Conservation (phyloP, 2,888 invertebrate genomes). For the Dexiosoma caninum region DNA sequence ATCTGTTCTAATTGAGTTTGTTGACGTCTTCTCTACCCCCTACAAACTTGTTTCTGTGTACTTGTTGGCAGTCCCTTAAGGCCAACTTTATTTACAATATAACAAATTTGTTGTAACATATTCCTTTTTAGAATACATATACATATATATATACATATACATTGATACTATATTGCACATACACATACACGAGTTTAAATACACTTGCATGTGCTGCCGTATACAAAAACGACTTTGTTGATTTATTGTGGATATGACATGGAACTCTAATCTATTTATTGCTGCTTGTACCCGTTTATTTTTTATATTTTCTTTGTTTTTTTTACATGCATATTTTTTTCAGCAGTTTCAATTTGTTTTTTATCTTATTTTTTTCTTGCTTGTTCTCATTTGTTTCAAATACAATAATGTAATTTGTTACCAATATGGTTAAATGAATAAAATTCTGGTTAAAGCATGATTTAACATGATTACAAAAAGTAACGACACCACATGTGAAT, state of each 20-base stretch:
- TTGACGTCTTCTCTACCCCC: neutral
- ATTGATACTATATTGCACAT: too few species aligned
- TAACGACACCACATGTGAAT: too few species aligned
- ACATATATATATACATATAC: neutral
- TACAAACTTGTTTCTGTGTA: neutral
- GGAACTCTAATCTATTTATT: constrained; percentile 42
- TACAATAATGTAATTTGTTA: constrained; percentile 8
- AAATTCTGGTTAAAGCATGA: neutral
- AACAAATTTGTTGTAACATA: constrained; percentile 53
- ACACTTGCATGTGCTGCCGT: neutral
- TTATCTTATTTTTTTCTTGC: neutral
- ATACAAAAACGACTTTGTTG: constrained; percentile 17
- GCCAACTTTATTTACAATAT: constrained; percentile 42
- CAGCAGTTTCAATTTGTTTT: neutral
- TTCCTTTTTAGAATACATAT: neutral
- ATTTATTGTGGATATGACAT: constrained; percentile 42
- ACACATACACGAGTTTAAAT: neutral
- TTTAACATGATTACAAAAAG: too few species aligned
- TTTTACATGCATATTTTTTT: too few species aligned
- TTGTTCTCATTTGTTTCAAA: neutral
- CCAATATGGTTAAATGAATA: constrained; percentile 27
- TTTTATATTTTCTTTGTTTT: too few species aligned
- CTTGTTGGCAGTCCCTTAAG: constrained; percentile 12
- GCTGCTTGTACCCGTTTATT: constrained; percentile 8
- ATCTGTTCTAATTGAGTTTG: constrained; percentile 57